Evolutionary conservation across 1,140 invertebrate genomes (phyloP), one percentile per base, ranked within the genome.

Genomic region (Amyelois transitella): DNA sequence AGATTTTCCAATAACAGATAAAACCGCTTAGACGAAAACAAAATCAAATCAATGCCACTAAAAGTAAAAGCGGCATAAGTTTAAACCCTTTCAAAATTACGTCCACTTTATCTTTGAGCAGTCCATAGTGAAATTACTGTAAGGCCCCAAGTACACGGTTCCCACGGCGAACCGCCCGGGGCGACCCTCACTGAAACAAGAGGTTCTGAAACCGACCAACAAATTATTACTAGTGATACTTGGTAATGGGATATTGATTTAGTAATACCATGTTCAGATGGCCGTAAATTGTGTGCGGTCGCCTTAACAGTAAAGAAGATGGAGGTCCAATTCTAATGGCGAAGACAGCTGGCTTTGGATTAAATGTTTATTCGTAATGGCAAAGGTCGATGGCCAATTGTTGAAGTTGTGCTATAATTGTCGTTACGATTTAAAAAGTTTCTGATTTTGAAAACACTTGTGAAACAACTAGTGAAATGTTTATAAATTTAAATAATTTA

Each of bases 161-260:
- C 65, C 62, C 65, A 67, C 65, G 65, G 55, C 61, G 50, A 54
- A 61, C 19, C 43, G 65, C 65, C 62, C 7, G 51, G 17, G 65
- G 65, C 58, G 22, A 25, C 21, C 20, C 20, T 43, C 24, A 38
- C 55, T 58, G 55, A 62, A 62, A 62, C 52, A 58, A 32, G 59
- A 53, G 25, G 32, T 8, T 38, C 32, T 38, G 32, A 38, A 38
- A 38, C 32, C 20, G 44, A 48, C 56, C 43, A 38, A 24, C 51
- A 51, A 38, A 38, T 38, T 38, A 38, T 38, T n/a, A 14, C n/a
- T n/a, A 14, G 32, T 38, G 32, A 38, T 38, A 38, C 32, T 38
- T 38, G 12, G 32, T 38, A 14, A 38, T 38, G 32, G 32, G 32
- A 38, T 38, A 38, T 38, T 38, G 32, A 38, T 38, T 38, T 38